Conservation (phyloP, 2,888 invertebrate species). For the Eristalinus sepulchralis region DNA sequence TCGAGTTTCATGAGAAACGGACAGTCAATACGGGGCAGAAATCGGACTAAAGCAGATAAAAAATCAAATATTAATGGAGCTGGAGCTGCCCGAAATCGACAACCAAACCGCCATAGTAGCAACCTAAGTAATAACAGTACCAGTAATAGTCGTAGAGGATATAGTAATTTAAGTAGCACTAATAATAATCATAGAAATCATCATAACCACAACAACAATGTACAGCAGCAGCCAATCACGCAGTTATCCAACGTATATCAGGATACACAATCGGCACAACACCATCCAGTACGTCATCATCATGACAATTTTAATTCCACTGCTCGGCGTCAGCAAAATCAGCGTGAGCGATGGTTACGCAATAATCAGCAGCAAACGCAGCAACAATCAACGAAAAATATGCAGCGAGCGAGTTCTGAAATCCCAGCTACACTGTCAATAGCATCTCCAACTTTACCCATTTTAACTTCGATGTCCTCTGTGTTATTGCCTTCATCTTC, state of each 20-base stretch:
- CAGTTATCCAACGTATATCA: slow-evolving; percentile 68
- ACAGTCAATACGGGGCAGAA: slow-evolving; percentile 50
- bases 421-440: slow-evolving; percentile 36
- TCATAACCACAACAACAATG: slow-evolving; percentile 70
- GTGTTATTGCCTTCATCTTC: slow-evolving; percentile 47
- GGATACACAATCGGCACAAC: slow-evolving; percentile 74
- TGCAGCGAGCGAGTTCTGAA: slow-evolving; percentile 55
- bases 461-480: slow-evolving; percentile 49
- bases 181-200: slow-evolving; percentile 73
- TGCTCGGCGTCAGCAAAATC: slow-evolving; percentile 77
- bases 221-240: slow-evolving; percentile 71
- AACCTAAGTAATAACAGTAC: slow-evolving; percentile 74
- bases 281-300: slow-evolving; percentile 79
- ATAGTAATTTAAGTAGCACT: slow-evolving; percentile 78
- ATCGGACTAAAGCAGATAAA: slow-evolving; percentile 38
- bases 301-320: slow-evolving; percentile 78
- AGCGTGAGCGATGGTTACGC: slow-evolving; percentile 75
- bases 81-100: slow-evolving; percentile 60
- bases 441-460: slow-evolving; percentile 55
- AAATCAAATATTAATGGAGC: slow-evolving; percentile 15
- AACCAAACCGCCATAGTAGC: slow-evolving; percentile 74
- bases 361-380: slow-evolving; percentile 71
- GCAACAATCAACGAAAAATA: slow-evolving; percentile 73
- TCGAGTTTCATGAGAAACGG: slow-evolving; percentile 47
- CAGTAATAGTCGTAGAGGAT: slow-evolving; percentile 73